Conservation (phyloP, 2,888 invertebrate species). For the Schizotus pectinicornis region DNA sequence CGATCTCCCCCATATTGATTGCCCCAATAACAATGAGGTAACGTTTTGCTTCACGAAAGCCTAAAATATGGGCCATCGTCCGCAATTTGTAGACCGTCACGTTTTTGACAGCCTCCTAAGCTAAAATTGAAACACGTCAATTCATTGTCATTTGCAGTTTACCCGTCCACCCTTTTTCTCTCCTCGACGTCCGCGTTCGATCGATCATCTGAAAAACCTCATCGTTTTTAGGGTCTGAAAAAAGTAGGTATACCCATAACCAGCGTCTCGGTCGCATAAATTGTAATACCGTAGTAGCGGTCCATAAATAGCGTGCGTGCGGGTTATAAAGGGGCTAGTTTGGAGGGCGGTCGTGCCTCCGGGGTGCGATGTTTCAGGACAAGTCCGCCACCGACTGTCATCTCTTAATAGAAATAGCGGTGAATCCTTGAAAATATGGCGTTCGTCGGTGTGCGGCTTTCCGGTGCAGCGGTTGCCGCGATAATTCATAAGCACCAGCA, state of each 20-base stretch:
- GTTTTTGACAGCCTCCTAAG: constrained; percentile 21
- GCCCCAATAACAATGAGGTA: not conserved
- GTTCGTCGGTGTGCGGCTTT: not conserved
- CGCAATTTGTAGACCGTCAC: constrained; percentile 29
- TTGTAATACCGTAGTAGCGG: constrained; percentile 12
- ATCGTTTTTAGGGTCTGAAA: not conserved
- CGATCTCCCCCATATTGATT: not conserved
- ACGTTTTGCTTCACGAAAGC: not conserved
- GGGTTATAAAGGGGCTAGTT: constrained; percentile 9
- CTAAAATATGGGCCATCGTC: constrained; percentile 18
- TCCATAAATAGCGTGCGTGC: constrained; percentile 22
- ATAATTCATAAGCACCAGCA: constrained; percentile 18
- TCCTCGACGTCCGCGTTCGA: constrained; percentile 4
- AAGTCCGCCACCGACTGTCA: constrained; percentile 6
- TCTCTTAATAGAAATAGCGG: constrained; percentile 21
- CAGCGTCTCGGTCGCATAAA: constrained; percentile 23
- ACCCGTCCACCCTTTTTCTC: constrained; percentile 1
- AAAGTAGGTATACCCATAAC: constrained; percentile 8
- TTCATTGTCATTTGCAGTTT: constrained; percentile 29
- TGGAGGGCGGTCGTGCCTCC: not conserved
- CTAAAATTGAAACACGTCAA: constrained; percentile 31
- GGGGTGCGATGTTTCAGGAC: constrained; percentile 7
- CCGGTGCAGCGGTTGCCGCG: constrained; percentile 15
- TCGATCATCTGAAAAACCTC: constrained; percentile 3
- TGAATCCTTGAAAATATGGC: not conserved